A percentile compares a stretch with the other conserved stretches of the same genome.
phyloP scores from a whole-genome alignment of 2,797 vertebrate species.

The Bothrops alternatus region DNA sequence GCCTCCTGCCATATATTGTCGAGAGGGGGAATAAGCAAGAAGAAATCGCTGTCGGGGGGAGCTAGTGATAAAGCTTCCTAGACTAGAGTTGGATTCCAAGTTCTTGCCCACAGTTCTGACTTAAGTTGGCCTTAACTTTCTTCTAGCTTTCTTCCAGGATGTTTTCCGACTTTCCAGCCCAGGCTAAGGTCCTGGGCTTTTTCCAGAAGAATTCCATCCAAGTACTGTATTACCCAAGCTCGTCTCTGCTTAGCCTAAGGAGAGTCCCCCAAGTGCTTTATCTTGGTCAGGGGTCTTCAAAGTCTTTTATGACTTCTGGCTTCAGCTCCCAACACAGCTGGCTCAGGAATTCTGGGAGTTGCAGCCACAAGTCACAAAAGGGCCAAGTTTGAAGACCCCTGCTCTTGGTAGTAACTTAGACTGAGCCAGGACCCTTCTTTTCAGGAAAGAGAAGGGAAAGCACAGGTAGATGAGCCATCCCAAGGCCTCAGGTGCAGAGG shows the following conservation, averaged over 20 bases:
- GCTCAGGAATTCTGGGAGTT: no score
- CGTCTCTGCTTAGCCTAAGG: neutral
- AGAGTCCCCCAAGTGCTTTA: neutral
- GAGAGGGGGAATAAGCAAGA: neutral
- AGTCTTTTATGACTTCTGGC: no score
- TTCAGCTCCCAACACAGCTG: no score
- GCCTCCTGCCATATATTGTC: neutral
- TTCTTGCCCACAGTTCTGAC: neutral
- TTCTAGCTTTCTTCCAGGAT: neutral
- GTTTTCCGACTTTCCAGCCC: neutral
- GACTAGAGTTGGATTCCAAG: neutral
- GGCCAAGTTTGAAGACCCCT: no score
- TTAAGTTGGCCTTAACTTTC: neutral
- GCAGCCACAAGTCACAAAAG: no score
- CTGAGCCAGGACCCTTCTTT: neutral
- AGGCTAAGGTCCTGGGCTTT: neutral
- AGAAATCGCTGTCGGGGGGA: neutral
- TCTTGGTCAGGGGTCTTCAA: neutral
- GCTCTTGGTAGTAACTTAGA: neutral
- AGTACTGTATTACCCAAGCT: neutral
- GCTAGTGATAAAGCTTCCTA: neutral
- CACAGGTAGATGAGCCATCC: neutral
- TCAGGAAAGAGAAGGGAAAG: neutral
- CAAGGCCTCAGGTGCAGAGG: neutral
- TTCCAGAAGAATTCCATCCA: neutral